A percentile compares a stretch with the other conserved stretches of the same genome.
Conservation (phyloP, 1,140 invertebrate species). For the Heliothis virescens region DNA sequence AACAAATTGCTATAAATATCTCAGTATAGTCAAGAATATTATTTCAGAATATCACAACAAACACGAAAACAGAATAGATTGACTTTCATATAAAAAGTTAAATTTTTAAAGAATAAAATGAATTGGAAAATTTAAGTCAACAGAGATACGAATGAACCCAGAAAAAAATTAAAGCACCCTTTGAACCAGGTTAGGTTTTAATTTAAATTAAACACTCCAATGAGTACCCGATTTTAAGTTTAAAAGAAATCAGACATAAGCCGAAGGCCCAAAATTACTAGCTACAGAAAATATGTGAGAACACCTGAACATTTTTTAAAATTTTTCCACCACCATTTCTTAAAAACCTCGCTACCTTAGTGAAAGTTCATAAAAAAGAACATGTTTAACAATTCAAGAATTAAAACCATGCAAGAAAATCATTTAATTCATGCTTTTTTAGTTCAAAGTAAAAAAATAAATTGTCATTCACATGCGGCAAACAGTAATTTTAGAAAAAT, state of each 20-base stretch:
- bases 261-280: constrained; percentile 21
- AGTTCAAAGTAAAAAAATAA: background rate
- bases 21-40: too few species aligned
- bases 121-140: background rate
- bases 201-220: background rate
- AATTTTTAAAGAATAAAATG: too few species aligned
- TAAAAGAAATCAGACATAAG: constrained; percentile 1
- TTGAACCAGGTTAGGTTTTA: background rate
- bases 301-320: background rate
- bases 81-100: too few species aligned
- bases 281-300: constrained; percentile 17
- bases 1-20: too few species aligned
- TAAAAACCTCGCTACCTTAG: background rate
- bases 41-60: too few species aligned
- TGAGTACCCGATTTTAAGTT: too few species aligned
- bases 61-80: too few species aligned
- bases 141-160: background rate
- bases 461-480: constrained; percentile 18
- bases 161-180: background rate
- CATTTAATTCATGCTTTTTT: constrained; percentile 22
- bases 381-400: background rate
- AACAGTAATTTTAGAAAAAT: background rate
- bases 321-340: background rate
- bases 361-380: background rate
- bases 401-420: constrained; percentile 1